Conservation (phyloP, 37 sponge, comb jelly and placozoan genomes). For the Crambe crambe region DNA sequence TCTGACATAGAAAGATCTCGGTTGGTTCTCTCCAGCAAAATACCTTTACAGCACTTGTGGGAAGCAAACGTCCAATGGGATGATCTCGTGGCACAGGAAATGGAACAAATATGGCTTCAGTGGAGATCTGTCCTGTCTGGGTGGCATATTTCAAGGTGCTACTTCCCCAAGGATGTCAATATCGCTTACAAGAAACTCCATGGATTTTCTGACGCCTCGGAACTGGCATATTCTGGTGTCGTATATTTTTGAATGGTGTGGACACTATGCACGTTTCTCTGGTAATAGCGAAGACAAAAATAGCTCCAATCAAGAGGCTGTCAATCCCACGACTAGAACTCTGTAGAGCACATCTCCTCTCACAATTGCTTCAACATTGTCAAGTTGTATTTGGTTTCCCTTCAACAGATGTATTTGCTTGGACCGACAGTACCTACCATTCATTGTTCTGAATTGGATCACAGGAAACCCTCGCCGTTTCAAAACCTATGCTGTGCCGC, state of each 20-base stretch:
- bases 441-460: conserved; percentile 27
- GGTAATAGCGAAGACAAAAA: conserved; percentile 14
- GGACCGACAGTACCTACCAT: conserved; percentile 32
- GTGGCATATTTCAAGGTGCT: neutral
- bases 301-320: conserved; percentile 34
- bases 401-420: neutral
- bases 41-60: neutral
- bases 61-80: neutral
- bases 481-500: too few species aligned
- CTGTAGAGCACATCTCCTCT: conserved; percentile 23
- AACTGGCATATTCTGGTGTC: conserved; percentile 33
- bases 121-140: neutral
- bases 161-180: neutral
- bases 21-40: conserved; percentile 39
- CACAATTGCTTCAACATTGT: conserved; percentile 4
- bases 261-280: neutral
- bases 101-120: neutral
- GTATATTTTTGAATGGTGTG: conserved; percentile 24
- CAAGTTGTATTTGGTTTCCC: conserved; percentile 1
- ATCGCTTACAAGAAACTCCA: conserved; percentile 14
- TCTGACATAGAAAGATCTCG: conserved; percentile 34
- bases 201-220: conserved; percentile 45
- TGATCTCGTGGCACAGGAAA: neutral
- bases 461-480: conserved; percentile 11
- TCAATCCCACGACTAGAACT: conserved; percentile 34